Conservation (phyloP, 1,140 invertebrate genomes). For the Brachystomella parvula region DNA sequence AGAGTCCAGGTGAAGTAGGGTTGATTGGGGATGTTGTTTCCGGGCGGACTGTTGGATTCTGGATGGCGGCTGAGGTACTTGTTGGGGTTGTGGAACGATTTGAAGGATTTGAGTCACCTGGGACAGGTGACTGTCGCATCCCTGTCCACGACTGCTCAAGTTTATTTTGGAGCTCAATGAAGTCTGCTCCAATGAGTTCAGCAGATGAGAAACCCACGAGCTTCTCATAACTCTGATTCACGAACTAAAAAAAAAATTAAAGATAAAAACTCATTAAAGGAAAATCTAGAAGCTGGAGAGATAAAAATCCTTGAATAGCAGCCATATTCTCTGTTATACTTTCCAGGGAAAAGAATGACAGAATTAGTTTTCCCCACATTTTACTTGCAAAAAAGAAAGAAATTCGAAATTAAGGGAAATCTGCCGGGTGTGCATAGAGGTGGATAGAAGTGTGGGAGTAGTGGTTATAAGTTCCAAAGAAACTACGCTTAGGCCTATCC, state of each 20-base stretch:
- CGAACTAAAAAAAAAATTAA: constrained; percentile 54
- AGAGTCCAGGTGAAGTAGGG: background rate
- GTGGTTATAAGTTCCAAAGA: no score
- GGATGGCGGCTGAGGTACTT: background rate
- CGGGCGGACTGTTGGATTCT: background rate
- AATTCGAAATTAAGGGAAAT: no score
- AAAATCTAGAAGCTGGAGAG: no score
- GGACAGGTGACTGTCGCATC: background rate
- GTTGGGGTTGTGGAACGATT: constrained; percentile 5
- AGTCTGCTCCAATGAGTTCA: constrained; percentile 66
- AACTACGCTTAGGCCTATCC: no score
- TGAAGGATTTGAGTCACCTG: constrained; percentile 3
- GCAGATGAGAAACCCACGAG: constrained; percentile 62
- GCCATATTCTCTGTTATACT: no score
- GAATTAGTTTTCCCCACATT: no score
- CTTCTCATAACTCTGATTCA: constrained; percentile 68
- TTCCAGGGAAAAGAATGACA: no score
- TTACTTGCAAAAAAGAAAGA: no score
- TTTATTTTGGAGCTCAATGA: constrained; percentile 46
- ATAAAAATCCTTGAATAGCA: no score
- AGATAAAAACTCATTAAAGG: constrained; percentile 7
- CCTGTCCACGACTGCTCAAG: background rate
- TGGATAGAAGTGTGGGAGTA: no score
- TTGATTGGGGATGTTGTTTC: constrained; percentile 16
- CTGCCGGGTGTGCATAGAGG: no score